These are phyloP conservation scores for Toxonevra muliebris DNA, from an alignment of 2,888 invertebrate species.

Conservation along the genomic window DNA sequence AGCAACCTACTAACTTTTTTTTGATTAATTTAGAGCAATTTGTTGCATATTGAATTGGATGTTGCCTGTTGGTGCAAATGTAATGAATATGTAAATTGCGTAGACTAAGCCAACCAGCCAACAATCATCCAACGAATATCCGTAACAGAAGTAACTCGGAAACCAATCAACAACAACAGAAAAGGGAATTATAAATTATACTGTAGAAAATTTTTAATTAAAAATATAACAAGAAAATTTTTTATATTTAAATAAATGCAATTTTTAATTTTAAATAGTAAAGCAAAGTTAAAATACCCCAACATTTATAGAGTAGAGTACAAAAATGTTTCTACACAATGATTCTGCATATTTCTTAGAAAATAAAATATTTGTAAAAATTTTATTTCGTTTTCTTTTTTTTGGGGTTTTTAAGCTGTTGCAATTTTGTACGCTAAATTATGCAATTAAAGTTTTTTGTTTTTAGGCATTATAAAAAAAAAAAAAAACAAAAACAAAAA, in stretches of 20 bases:
- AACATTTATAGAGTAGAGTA: no score
- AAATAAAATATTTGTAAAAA: no score
- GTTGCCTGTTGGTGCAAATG: neutral
- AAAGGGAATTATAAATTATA: constrained; percentile 4
- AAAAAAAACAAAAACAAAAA: neutral
- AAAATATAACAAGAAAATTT: no score
- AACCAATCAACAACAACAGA: neutral
- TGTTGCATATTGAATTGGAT: constrained; percentile 16
- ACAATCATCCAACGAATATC: neutral
- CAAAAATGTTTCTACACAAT: no score
- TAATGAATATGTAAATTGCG: constrained; percentile 18
- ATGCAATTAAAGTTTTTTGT: neutral
- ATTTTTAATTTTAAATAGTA: no score
- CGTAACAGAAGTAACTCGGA: neutral
- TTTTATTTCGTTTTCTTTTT: no score
- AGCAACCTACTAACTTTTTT: neutral
- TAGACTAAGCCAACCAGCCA: neutral
- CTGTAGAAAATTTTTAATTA: no score
- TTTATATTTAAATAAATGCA: no score
- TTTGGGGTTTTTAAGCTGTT: neutral
- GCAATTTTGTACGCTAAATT: constrained; percentile 1
- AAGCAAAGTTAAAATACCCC: no score
- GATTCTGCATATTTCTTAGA: no score
- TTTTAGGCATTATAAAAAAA: neutral
- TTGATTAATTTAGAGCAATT: constrained; percentile 31